Evolutionary conservation across 2,113 vertebrate species (phyloP).

Genomic region (Mobula hypostoma): DNA sequence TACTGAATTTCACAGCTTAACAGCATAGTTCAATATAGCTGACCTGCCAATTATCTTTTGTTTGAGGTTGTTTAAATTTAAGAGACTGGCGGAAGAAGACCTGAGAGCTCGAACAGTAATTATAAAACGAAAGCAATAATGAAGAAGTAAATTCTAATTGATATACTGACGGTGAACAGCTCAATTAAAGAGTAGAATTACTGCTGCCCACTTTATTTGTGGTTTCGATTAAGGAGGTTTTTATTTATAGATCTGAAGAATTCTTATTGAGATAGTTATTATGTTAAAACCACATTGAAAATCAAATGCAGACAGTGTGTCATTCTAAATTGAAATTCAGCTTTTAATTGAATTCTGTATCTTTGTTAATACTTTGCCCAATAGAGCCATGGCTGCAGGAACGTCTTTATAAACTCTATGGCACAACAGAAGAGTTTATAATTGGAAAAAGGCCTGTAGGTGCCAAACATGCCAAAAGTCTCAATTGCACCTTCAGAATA

Average conservation of each 20-base stretch:
- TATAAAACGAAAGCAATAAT: not conserved
- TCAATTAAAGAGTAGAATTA: not conserved
- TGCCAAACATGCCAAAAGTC: not conserved
- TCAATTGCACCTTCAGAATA: not conserved
- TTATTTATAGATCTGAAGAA: constrained; percentile 25
- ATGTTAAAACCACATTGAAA: not conserved
- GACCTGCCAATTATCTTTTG: too few relatives aligned
- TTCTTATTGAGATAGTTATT: not conserved
- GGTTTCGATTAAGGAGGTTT: not conserved
- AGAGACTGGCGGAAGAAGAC: too few relatives aligned
- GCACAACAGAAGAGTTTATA: not conserved
- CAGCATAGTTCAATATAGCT: too few relatives aligned
- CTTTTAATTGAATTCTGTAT: constrained; percentile 4
- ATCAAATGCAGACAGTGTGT: not conserved
- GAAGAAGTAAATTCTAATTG: not conserved
- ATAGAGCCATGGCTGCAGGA: not conserved
- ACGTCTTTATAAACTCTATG: not conserved
- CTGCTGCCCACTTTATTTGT: not conserved
- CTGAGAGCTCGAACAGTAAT: too few relatives aligned
- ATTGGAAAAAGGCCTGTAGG: not conserved
- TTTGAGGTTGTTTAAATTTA: too few relatives aligned
- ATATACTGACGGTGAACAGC: not conserved
- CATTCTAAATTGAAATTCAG: not conserved
- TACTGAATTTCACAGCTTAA: too few relatives aligned
- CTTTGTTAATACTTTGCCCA: not conserved